Conservation (phyloP, 2,888 invertebrate genomes). For the Callinectes sapidus region DNA sequence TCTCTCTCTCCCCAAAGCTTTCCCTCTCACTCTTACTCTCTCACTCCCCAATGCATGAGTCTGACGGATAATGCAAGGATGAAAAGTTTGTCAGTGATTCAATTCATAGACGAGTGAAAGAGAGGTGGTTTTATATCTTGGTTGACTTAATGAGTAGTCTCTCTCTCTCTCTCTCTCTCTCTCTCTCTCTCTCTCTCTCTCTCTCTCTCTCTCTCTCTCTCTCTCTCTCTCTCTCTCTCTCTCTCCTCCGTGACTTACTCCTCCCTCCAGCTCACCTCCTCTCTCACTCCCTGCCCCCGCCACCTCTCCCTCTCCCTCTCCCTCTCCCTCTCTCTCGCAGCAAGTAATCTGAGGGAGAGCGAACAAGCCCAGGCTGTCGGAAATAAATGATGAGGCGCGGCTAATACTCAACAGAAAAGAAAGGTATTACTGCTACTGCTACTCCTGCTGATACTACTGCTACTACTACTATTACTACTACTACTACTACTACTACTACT, state of each 20-base stretch:
- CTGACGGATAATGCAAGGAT: too few species aligned
- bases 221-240: not conserved
- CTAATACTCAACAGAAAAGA: slow-evolving; percentile 1
- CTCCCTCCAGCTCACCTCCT: not conserved
- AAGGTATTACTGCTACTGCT: not conserved
- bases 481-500: not conserved
- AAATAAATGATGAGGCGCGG: not conserved
- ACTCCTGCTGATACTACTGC: not conserved
- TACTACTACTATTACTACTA: not conserved
- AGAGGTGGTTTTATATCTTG: too few species aligned
- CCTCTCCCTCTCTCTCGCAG: not conserved
- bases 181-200: not conserved
- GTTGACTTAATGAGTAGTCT: not conserved
- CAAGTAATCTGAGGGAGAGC: not conserved
- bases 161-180: not conserved
- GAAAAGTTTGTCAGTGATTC: too few species aligned
- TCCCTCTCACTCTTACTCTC: not conserved
- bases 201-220: not conserved
- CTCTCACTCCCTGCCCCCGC: not conserved
- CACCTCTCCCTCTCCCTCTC: not conserved
- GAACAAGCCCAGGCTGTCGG: not conserved
- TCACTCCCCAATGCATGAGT: too few species aligned
- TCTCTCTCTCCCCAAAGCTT: too few species aligned
- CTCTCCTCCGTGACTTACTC: not conserved
- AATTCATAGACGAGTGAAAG: too few species aligned